Evolutionary conservation across 2,888 invertebrate genomes (phyloP).

Genomic region (Spodoptera picta): DNA sequence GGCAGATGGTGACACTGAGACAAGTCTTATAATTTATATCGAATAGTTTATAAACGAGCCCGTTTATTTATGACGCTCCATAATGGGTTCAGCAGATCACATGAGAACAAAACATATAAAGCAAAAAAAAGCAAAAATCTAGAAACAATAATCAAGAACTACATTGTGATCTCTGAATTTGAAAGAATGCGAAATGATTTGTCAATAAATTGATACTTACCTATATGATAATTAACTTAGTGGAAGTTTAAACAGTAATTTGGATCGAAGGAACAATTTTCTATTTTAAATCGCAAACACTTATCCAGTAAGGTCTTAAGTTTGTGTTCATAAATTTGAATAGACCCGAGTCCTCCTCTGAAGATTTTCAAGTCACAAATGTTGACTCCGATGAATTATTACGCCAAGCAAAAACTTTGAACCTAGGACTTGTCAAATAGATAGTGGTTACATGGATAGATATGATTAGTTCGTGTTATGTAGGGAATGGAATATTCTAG

Average conservation of each 20-base stretch:
- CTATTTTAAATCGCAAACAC: slow-evolving; percentile 6
- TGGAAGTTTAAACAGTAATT: too few relatives aligned
- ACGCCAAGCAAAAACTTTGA: slow-evolving; percentile 26
- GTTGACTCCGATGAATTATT: slow-evolving; percentile 31
- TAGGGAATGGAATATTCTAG: background rate
- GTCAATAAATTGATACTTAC: too few relatives aligned
- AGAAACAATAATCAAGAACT: too few relatives aligned
- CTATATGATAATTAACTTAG: too few relatives aligned
- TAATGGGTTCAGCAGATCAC: too few relatives aligned
- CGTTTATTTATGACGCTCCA: slow-evolving; percentile 33
- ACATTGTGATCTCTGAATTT: too few relatives aligned
- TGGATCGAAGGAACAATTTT: too few relatives aligned
- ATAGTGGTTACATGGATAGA: slow-evolving; percentile 11
- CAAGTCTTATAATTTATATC: slow-evolving; percentile 53
- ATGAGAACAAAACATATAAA: too few relatives aligned
- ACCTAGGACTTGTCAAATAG: slow-evolving; percentile 14
- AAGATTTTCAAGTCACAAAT: slow-evolving; percentile 18
- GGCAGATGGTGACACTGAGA: slow-evolving; percentile 43
- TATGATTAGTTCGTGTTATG: background rate
- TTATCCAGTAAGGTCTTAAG: background rate
- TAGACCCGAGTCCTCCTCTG: slow-evolving; percentile 5
- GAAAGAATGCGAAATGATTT: too few relatives aligned
- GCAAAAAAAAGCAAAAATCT: too few relatives aligned
- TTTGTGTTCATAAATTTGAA: slow-evolving; percentile 45
- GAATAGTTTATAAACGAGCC: slow-evolving; percentile 46